Evolutionary conservation across 1,140 invertebrate species (phyloP), one percentile per base, ranked within the genome.

Genomic region (Drosophila ambigua): DNA sequence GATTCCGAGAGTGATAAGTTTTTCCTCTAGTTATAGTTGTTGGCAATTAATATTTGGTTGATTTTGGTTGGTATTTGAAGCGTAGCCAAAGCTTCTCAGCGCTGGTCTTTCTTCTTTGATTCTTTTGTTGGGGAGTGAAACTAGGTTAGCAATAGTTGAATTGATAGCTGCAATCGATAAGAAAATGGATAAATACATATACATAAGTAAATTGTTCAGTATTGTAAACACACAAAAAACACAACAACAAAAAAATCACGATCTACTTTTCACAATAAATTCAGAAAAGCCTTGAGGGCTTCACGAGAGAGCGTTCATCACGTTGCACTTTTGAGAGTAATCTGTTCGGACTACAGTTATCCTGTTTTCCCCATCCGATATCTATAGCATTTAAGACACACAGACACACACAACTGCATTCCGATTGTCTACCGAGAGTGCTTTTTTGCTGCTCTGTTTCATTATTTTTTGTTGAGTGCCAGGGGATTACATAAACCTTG

Each of bases 121-220:
- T 59, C 62, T 58, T 35, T 64, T 83, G 59, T 79, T 77, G 78
- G 69, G 52, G 75, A 71, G 77, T 81, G 74, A 87, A 85, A 78
- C 73, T 87, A 81, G 73, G 78, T 85, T 71, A 82, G 84, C 78
- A 85, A 81, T 82, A 62, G 74, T 87, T 63, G 74, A 88, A 78
- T 78, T 72, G 50, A 75, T 64, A 78, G 74, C 82, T 85, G 71
- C n/a, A 59, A 77, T 15, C 7, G 53, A 61, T 31, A 41, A 75
- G 8, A 48, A 41, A 24, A 46, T 7, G 26, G 41, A 23, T 23
- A 60, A 48, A 11, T n/a, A 44, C 4, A 53, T 31, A 2, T 8
- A 52, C 50, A 45, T 51, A 64, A 16, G 50, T 51, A 64, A 16
- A 51, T 23, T 0, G 9, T 0, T 35, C 28, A 31, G 8, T 8